These are phyloP conservation scores for Alces alces DNA, from an alignment of 2,113 vertebrate genomes.

Conservation along the genomic window DNA sequence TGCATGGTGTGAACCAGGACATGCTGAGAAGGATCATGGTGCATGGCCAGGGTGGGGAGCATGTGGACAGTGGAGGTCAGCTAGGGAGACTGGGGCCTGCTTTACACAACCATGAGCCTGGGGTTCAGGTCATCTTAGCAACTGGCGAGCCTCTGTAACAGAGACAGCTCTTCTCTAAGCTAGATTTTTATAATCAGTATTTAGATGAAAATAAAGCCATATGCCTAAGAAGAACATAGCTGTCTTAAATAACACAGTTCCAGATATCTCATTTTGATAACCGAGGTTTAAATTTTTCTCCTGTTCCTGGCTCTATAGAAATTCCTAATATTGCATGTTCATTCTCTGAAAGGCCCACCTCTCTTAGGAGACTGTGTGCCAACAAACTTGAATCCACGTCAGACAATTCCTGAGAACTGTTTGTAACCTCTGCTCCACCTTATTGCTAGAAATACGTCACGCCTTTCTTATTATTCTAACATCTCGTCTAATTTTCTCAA, in stretches of 20 bases:
- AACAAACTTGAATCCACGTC: background rate
- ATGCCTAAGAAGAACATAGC: background rate
- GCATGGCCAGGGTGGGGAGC: background rate
- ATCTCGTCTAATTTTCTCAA: background rate
- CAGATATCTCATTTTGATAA: background rate
- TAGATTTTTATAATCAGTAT: background rate
- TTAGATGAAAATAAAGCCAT: background rate
- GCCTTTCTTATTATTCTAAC: background rate
- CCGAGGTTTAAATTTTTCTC: background rate
- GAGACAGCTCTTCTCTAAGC: background rate
- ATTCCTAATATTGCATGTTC: background rate
- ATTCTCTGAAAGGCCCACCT: background rate
- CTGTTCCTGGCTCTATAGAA: background rate
- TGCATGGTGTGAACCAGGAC: background rate
- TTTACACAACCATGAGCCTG: background rate
- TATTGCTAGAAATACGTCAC: background rate
- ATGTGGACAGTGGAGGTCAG: fast-evolving
- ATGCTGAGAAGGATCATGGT: background rate
- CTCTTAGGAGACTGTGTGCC: background rate
- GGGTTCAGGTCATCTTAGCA: too few species aligned
- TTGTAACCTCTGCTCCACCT: background rate
- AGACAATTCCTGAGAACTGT: background rate
- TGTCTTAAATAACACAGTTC: background rate
- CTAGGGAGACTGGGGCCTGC: background rate
- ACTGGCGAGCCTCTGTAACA: background rate